Conservation (phyloP, 2,797 vertebrate genomes). For the Luscinia megarhynchos region DNA sequence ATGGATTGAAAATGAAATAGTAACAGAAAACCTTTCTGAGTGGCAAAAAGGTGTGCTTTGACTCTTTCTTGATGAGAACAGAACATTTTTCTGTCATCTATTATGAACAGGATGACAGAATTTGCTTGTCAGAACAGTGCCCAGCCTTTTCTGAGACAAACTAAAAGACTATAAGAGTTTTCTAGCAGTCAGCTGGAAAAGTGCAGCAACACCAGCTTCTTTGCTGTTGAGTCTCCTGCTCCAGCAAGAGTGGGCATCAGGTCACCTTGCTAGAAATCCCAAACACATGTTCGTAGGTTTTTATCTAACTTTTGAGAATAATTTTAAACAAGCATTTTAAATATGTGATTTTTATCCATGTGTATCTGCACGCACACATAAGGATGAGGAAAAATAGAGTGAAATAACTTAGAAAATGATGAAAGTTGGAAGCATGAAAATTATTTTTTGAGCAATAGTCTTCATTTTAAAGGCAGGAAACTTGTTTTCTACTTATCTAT, state of each 20-base stretch:
- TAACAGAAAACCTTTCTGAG: background rate
- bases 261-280: background rate
- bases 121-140: background rate
- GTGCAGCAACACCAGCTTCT: background rate
- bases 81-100: fast-evolving
- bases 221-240: background rate
- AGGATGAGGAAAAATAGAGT: background rate
- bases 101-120: background rate
- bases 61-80: background rate
- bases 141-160: background rate
- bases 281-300: background rate
- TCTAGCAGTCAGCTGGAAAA: background rate
- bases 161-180: background rate
- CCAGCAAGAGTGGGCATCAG: background rate
- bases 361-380: background rate
- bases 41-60: background rate
- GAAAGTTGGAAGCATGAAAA: background rate
- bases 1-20: background rate
- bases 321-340: background rate
- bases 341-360: background rate
- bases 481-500: background rate
- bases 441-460: background rate
- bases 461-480: background rate
- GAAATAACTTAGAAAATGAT: background rate
- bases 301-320: background rate